Conservation (phyloP, 2,797 vertebrate genomes). For the Lepidocolaptes lacrymiger region DNA sequence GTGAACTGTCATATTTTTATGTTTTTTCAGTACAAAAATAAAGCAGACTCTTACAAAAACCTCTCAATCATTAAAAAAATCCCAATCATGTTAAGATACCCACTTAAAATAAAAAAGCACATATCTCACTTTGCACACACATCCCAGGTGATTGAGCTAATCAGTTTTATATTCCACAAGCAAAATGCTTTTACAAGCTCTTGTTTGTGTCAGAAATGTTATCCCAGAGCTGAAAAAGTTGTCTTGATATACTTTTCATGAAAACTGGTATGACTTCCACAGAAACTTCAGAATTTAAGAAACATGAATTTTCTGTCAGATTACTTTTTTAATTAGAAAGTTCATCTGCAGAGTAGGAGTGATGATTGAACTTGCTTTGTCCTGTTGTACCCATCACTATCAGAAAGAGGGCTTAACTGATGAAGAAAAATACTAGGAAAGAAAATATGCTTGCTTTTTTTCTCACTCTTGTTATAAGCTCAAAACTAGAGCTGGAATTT, state of each 20-base stretch:
- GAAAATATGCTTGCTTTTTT: neutral
- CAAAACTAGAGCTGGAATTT: neutral
- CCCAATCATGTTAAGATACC: neutral
- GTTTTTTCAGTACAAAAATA: neutral
- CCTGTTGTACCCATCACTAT: neutral
- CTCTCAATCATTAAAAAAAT: too few relatives aligned
- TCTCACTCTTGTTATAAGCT: neutral
- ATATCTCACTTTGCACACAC: neutral
- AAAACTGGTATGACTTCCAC: neutral
- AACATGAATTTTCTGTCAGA: neutral
- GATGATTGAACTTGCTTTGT: neutral
- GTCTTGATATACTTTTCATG: neutral
- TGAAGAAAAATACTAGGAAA: neutral
- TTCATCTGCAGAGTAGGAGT: neutral
- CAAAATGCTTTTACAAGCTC: neutral
- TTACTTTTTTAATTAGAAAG: neutral
- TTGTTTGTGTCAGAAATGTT: neutral
- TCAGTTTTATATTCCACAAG: neutral
- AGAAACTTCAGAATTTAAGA: neutral
- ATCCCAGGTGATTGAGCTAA: neutral
- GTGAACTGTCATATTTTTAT: neutral
- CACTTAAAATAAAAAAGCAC: neutral
- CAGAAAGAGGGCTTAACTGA: neutral
- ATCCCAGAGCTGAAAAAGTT: neutral
- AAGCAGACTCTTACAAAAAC: neutral